These are phyloP conservation scores for Cephalotes varians DNA, from an alignment of 2,888 invertebrate species.

Conservation along the genomic window DNA sequence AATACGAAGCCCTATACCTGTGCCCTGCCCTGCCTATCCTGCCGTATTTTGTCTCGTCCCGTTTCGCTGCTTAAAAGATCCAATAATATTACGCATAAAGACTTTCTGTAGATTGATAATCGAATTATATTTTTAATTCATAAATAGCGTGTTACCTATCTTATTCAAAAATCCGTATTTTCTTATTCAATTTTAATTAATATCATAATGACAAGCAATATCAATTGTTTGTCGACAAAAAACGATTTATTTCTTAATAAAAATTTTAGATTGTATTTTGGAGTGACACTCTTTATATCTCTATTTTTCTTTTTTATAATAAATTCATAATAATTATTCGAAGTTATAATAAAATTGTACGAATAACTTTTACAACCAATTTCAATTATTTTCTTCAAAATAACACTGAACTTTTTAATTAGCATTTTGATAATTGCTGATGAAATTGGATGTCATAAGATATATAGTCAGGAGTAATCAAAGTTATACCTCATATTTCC, in stretches of 20 bases:
- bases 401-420: background rate
- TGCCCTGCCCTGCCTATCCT: conserved; percentile 44
- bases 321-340: background rate
- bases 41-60: background rate
- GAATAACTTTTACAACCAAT: background rate
- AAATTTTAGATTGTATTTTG: background rate
- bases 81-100: background rate
- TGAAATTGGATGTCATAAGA: no score
- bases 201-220: background rate
- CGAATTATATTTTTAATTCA: background rate
- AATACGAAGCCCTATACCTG: conserved; percentile 70
- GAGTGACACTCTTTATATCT: background rate
- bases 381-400: background rate
- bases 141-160: background rate
- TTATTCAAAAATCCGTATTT: background rate
- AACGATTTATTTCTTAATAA: background rate
- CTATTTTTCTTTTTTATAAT: background rate
- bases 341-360: no score
- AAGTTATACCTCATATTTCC: background rate
- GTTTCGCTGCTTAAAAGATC: background rate
- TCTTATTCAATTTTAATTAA: background rate
- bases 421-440: background rate
- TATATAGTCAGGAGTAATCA: background rate
- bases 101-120: background rate
- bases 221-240: background rate